phyloP scores from a whole-genome alignment of 2,888 invertebrate species.

The Dyspetes luteomarginatus region DNA sequence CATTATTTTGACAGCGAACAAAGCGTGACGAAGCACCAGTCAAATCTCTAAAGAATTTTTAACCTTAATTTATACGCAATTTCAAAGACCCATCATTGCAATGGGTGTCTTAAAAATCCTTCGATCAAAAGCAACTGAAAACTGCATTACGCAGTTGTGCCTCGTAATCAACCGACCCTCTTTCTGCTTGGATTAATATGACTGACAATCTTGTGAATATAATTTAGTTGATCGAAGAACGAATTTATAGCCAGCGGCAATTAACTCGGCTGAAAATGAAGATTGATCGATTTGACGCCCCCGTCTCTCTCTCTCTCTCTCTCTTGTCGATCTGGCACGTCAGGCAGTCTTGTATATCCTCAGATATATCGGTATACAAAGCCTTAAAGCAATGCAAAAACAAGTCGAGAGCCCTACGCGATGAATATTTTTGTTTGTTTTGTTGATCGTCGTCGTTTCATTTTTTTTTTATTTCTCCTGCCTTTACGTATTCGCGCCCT shows the following conservation, averaged over 20 bases:
- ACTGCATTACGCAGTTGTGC: not conserved
- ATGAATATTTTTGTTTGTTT: not conserved
- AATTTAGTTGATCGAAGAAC: not conserved
- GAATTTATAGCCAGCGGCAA: not conserved
- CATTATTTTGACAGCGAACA: no score
- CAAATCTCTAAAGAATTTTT: not conserved
- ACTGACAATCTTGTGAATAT: not conserved
- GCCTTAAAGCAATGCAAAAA: not conserved
- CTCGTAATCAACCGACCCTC: not conserved
- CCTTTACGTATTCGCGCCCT: no score
- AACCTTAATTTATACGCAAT: not conserved
- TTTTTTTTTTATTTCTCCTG: not conserved
- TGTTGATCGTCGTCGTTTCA: not conserved
- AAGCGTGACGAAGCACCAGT: not conserved
- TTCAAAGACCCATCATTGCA: not conserved
- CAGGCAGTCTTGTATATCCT: no score
- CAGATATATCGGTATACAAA: not conserved
- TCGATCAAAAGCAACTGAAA: no score
- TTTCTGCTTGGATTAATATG: not conserved
- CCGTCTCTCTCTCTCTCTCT: not conserved
- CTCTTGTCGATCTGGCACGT: no score
- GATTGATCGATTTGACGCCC: conserved; percentile 47
- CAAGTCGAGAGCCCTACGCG: not conserved
- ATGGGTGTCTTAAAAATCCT: not conserved
- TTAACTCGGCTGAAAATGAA: conserved; percentile 16